Conservation (phyloP, 2,113 vertebrate species). For the Trochalopteron elliotii region DNA sequence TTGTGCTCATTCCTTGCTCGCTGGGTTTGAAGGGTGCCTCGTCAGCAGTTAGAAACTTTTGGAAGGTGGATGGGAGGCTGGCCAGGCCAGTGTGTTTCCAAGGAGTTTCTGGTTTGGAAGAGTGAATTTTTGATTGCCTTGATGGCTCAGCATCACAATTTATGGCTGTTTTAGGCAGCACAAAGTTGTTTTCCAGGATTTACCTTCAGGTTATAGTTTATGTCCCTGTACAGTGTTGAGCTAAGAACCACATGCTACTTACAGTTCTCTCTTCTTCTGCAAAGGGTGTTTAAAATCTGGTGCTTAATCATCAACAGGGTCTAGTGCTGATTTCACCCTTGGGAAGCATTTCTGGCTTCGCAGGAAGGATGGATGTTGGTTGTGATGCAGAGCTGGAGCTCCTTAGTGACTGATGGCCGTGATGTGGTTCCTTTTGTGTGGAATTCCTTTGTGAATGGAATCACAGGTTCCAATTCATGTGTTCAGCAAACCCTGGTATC, state of each 20-base stretch:
- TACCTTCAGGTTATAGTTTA: background rate
- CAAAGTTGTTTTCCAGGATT: background rate
- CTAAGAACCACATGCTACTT: background rate
- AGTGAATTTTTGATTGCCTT: background rate
- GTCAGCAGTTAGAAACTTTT: background rate
- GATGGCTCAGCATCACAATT: accelerated
- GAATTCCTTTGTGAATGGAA: background rate
- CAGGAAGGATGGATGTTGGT: background rate
- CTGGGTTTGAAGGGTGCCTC: background rate
- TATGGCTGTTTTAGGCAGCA: background rate
- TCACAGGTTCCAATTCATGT: background rate
- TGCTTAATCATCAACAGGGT: background rate
- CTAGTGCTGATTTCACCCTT: background rate
- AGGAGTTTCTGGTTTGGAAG: background rate
- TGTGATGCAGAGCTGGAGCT: background rate
- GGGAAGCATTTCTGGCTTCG: background rate
- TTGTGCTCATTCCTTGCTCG: background rate
- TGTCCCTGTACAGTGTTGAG: background rate
- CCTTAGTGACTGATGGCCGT: background rate
- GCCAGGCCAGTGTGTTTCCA: background rate
- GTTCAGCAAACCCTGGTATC: background rate
- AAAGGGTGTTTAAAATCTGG: background rate
- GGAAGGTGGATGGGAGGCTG: background rate
- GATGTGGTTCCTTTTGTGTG: background rate
- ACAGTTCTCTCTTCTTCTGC: background rate